Evolutionary conservation across 2,113 vertebrate genomes (phyloP).

Genomic region (Porphyrio hochstetteri): DNA sequence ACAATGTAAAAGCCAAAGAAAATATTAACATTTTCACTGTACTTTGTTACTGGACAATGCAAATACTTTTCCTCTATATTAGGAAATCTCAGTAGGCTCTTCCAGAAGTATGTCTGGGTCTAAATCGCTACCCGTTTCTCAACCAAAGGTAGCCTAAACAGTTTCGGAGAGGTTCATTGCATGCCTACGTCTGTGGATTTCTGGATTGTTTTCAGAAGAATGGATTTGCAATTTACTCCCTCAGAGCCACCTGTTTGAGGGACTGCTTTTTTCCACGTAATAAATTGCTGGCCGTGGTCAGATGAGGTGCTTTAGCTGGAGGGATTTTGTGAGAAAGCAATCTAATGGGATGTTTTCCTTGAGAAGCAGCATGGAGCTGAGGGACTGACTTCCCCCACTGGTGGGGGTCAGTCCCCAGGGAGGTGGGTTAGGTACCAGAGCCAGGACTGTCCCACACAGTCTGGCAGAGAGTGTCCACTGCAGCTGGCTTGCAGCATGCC

Average conservation of each 20-base stretch:
- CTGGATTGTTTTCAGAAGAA: background rate
- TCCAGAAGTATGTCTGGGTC: conserved; percentile 11
- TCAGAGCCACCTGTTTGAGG: background rate
- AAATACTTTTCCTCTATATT: conserved; percentile 35
- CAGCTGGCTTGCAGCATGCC: rapidly evolving
- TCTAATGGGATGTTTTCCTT: background rate
- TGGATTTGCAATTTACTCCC: background rate
- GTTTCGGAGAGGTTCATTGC: background rate
- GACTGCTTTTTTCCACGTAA: background rate
- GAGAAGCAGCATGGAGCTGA: background rate
- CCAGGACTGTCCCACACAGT: background rate
- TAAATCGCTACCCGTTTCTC: background rate
- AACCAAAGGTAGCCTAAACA: background rate
- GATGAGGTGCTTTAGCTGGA: background rate
- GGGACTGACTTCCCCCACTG: background rate
- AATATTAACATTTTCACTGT: conserved; percentile 66
- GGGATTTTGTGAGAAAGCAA: background rate
- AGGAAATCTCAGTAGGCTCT: conserved; percentile 40
- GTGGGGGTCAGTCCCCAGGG: rapidly evolving
- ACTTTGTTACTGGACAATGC: conserved; percentile 67
- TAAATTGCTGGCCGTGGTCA: background rate
- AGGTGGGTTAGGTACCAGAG: background rate
- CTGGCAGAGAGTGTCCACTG: background rate
- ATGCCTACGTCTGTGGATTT: background rate
- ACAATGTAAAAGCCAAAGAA: conserved; percentile 71